These are phyloP conservation scores for Aplysina aerophoba DNA, from an alignment of 37 sponge, comb jelly and placozoan genomes.

Conservation along the genomic window DNA sequence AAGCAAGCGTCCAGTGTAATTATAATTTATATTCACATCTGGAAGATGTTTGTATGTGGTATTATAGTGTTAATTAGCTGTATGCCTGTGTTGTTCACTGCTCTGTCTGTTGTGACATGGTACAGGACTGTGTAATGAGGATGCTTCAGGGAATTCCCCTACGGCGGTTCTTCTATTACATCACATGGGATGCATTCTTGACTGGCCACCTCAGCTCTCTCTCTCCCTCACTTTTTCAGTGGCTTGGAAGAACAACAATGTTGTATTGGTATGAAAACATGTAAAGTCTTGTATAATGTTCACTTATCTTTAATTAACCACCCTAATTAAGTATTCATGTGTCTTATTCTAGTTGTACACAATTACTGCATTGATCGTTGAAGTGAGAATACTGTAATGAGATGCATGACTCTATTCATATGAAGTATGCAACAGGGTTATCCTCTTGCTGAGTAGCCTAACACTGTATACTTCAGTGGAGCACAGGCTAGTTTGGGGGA, in stretches of 20 bases:
- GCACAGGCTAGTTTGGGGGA: too few relatives aligned
- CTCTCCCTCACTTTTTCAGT: slow-evolving; percentile 27
- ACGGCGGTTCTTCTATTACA: slow-evolving; percentile 40
- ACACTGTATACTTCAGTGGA: too few relatives aligned
- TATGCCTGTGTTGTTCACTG: slow-evolving; percentile 4
- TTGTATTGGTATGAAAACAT: background rate
- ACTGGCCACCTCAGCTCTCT: slow-evolving; percentile 46
- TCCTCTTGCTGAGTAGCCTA: too few relatives aligned
- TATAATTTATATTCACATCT: too few relatives aligned
- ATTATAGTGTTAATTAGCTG: slow-evolving; percentile 7
- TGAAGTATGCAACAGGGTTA: too few relatives aligned
- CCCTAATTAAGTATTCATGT: too few relatives aligned
- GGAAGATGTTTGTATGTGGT: slow-evolving; percentile 16
- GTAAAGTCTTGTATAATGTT: background rate
- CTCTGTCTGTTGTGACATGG: background rate
- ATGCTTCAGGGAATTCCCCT: slow-evolving; percentile 58
- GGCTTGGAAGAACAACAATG: slow-evolving; percentile 3
- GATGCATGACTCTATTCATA: too few relatives aligned
- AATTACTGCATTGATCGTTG: too few relatives aligned
- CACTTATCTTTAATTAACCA: too few relatives aligned
- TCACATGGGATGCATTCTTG: slow-evolving; percentile 39
- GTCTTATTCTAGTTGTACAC: too few relatives aligned
- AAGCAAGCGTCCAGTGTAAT: too few relatives aligned
- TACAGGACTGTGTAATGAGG: slow-evolving; percentile 45
- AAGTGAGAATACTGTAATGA: too few relatives aligned